Conservation (phyloP, 2,113 vertebrate genomes). For the Fregetta grallaria region DNA sequence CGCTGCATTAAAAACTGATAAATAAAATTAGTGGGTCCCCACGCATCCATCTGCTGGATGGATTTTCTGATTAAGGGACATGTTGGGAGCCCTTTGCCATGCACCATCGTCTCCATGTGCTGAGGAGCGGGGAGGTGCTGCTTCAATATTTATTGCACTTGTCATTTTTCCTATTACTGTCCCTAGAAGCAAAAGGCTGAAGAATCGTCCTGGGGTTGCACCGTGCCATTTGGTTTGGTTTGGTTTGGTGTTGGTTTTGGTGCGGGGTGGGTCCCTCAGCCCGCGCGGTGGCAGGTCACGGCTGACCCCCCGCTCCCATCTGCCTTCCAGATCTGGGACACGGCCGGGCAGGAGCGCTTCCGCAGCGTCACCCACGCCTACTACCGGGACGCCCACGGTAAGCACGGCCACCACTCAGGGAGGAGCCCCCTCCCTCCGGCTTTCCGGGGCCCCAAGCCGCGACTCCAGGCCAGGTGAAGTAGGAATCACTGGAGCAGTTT, state of each 20-base stretch:
- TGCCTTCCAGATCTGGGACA: slow-evolving; percentile 86
- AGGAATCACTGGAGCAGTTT: neutral
- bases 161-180: neutral
- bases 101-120: accelerated
- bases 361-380: slow-evolving; percentile 90
- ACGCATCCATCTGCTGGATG: neutral
- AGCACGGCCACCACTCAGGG: neutral
- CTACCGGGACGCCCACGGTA: slow-evolving; percentile 90
- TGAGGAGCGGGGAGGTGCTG: neutral
- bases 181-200: neutral
- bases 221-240: accelerated
- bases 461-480: neutral
- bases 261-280: neutral
- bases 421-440: accelerated
- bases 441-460: accelerated
- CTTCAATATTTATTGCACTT: neutral
- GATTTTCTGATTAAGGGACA: neutral
- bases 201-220: neutral
- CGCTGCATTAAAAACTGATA: neutral
- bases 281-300: accelerated
- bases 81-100: neutral
- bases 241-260: neutral
- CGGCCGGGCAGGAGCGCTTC: slow-evolving; percentile 89
- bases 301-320: neutral
- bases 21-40: neutral